These are phyloP conservation scores for Ptilorrhoa leucosticta DNA, from an alignment of 2,113 vertebrate species.

Conservation along the genomic window DNA sequence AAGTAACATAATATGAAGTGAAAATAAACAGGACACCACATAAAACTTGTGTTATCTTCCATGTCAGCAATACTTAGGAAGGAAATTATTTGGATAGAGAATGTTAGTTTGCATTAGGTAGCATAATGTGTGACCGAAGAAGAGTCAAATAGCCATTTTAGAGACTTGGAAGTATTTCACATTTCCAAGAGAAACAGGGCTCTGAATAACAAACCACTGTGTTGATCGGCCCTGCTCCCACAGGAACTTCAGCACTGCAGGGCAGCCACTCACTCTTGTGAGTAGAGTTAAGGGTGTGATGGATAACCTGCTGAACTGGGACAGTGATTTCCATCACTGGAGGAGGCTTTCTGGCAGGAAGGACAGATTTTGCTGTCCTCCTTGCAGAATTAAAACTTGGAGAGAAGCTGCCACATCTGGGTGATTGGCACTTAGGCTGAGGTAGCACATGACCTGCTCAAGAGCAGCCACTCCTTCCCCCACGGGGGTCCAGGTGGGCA, in stretches of 20 bases:
- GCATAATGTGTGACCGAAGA: conserved; percentile 2
- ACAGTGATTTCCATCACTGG: not conserved
- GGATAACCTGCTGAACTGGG: not conserved
- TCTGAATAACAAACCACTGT: not conserved
- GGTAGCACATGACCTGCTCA: not conserved
- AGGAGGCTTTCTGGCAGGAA: not conserved
- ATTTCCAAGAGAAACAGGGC: conserved; percentile 16
- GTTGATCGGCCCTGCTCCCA: not conserved
- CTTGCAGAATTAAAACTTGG: not conserved
- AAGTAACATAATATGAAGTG: conserved; percentile 25
- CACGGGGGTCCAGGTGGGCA: not conserved
- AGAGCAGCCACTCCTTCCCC: not conserved
- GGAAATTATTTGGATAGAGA: conserved; percentile 44
- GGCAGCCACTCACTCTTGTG: not conserved
- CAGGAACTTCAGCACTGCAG: not conserved
- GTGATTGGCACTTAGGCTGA: not conserved
- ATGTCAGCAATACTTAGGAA: conserved; percentile 27
- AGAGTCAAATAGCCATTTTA: conserved; percentile 9
- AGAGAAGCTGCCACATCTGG: not conserved
- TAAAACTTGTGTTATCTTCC: conserved; percentile 15
- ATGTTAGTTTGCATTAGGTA: conserved; percentile 34
- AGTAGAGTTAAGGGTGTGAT: not conserved
- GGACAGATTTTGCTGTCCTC: not conserved
- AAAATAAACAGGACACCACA: conserved; percentile 43
- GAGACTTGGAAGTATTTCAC: not conserved